A percentile compares a stretch with the other conserved stretches of the same genome.
Evolutionary conservation across 2,888 invertebrate species (phyloP).

Genomic region (Xylophagus ater): DNA sequence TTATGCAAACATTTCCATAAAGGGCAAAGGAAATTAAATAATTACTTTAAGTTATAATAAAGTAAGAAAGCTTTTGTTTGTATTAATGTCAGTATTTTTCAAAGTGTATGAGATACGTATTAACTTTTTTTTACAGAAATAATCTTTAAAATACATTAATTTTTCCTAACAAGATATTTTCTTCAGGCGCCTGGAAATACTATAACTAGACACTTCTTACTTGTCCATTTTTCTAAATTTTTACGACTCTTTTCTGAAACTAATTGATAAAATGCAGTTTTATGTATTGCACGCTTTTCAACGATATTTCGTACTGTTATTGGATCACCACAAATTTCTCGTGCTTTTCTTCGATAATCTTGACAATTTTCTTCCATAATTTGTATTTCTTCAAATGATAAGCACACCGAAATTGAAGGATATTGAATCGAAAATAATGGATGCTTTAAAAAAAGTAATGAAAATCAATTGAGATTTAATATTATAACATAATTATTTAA

Average conservation of each 20-base stretch:
- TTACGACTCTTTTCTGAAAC: constrained; percentile 37
- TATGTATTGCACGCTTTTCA: constrained; percentile 40
- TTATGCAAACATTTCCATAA: no score
- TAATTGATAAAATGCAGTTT: constrained; percentile 43
- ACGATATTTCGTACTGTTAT: constrained; percentile 44
- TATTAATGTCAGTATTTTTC: no score
- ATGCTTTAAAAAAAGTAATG: constrained; percentile 25
- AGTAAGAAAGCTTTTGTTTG: no score
- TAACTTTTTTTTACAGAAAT: no score
- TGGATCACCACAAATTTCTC: constrained; percentile 40
- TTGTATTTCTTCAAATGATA: constrained; percentile 29
- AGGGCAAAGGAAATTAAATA: no score
- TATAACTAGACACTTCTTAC: no score
- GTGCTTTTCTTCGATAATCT: constrained; percentile 23
- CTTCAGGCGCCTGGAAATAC: no score
- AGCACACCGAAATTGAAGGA: constrained; percentile 31
- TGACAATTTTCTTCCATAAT: constrained; percentile 21
- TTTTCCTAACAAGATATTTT: no score
- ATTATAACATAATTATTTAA: neutral
- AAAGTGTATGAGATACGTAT: no score
- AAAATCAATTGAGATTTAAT: neutral
- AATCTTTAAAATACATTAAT: no score
- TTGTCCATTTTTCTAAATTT: constrained; percentile 30
- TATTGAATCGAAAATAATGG: constrained; percentile 28
- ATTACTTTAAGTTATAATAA: no score